Percentiles rank a stretch among this genome's conserved stretches.
Conservation (phyloP, 2,113 vertebrate genomes). For the Chionis minor region DNA sequence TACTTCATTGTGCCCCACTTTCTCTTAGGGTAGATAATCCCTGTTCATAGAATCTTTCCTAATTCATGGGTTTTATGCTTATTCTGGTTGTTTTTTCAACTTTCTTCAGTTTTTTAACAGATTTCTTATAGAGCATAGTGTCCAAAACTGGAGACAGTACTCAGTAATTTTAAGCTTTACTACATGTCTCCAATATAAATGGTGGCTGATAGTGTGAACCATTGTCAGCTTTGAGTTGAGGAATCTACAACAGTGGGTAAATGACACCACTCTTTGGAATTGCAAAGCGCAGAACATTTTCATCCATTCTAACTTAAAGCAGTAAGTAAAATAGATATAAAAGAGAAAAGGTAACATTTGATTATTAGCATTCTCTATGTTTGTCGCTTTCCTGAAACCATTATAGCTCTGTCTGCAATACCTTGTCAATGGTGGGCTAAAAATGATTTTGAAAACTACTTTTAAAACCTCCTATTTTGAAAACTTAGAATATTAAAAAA, state of each 20-base stretch:
- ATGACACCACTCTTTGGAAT: rapidly evolving
- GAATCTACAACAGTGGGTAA: background rate
- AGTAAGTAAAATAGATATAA: background rate
- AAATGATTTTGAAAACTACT: background rate
- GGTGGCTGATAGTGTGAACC: background rate
- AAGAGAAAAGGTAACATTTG: background rate
- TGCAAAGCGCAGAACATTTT: background rate
- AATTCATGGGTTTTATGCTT: background rate
- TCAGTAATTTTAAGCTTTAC: background rate
- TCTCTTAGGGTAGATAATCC: background rate
- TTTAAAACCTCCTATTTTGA: background rate
- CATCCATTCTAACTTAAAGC: background rate
- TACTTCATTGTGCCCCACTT: background rate
- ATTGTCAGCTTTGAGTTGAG: background rate
- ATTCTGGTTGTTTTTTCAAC: background rate
- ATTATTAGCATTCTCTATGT: background rate
- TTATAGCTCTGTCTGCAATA: background rate
- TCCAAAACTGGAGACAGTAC: background rate
- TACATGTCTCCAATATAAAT: background rate
- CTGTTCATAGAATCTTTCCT: background rate
- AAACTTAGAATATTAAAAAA: background rate
- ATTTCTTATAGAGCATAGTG: background rate
- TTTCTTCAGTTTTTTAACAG: background rate
- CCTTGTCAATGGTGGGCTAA: background rate
- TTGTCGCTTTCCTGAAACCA: background rate